Conservation (phyloP, 2,888 invertebrate species). For the Scaptomyza parva region DNA sequence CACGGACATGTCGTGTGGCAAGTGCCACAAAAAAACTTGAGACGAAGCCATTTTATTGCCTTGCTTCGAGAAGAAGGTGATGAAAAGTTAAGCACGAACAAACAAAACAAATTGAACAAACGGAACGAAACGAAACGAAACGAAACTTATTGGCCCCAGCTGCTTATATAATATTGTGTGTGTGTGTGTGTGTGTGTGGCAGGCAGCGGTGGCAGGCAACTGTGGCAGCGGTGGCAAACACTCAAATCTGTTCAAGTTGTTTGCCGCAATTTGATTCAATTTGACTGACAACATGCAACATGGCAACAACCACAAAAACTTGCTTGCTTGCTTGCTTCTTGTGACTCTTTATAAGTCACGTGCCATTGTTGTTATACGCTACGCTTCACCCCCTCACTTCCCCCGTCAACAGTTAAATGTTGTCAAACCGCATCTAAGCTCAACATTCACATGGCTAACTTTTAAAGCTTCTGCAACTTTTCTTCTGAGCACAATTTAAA, state of each 20-base stretch:
- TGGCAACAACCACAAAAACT: conserved; percentile 54
- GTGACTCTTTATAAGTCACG: conserved; percentile 71
- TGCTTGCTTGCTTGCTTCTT: conserved; percentile 61
- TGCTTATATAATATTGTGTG: conserved; percentile 52
- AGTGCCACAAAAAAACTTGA: conserved; percentile 45
- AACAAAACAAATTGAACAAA: neutral
- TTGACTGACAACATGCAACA: conserved; percentile 65
- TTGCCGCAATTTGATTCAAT: conserved; percentile 75
- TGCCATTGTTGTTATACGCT: conserved; percentile 33
- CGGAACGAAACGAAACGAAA: too few species aligned
- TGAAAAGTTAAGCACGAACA: conserved; percentile 43
- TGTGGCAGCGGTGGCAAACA: conserved; percentile 46
- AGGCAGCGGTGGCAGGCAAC: conserved; percentile 45
- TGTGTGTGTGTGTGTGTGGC: too few species aligned
- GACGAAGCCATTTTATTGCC: conserved; percentile 32
- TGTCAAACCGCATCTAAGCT: conserved; percentile 72
- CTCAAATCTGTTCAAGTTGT: conserved; percentile 72
- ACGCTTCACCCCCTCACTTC: neutral
- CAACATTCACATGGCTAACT: conserved; percentile 62
- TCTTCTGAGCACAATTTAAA: conserved; percentile 9
- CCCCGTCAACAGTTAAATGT: conserved; percentile 27
- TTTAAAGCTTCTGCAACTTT: conserved; percentile 34
- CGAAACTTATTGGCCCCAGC: conserved; percentile 51
- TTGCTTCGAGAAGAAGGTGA: conserved; percentile 40
- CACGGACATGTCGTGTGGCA: conserved; percentile 32